These are phyloP conservation scores for Callionymus lyra DNA, from an alignment of 2,113 vertebrate genomes.

Conservation along the genomic window DNA sequence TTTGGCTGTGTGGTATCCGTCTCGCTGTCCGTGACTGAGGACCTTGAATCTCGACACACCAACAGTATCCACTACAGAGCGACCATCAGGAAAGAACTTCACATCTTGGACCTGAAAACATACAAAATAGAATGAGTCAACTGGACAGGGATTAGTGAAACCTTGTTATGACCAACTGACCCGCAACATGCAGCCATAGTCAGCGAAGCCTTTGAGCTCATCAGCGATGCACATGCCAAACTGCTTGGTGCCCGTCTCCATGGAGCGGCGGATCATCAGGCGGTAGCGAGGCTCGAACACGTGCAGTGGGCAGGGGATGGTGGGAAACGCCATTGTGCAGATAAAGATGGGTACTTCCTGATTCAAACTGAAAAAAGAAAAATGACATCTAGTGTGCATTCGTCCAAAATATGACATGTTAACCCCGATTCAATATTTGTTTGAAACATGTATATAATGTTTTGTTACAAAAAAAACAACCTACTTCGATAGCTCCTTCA, in stretches of 20 bases:
- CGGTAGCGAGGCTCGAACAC: conserved; percentile 86
- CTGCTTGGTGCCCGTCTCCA: conserved; percentile 87
- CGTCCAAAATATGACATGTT: too few species aligned
- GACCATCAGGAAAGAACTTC: conserved; percentile 86
- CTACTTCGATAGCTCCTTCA: conserved; percentile 86
- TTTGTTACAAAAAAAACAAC: conserved; percentile 20
- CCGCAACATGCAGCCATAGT: conserved; percentile 87
- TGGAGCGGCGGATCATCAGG: conserved; percentile 88
- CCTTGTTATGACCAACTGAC: conserved; percentile 14
- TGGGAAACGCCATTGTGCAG: conserved; percentile 90
- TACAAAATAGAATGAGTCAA: not conserved
- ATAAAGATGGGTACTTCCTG: conserved; percentile 93
- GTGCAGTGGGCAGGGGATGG: conserved; percentile 84
- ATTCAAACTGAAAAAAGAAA: conserved; percentile 70
- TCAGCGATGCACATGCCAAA: conserved; percentile 92
- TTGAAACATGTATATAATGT: not conserved
- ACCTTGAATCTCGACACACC: conserved; percentile 81
- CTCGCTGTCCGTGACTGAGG: conserved; percentile 79
- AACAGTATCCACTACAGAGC: conserved; percentile 82
- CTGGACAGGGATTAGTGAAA: not conserved
- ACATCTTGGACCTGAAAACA: conserved; percentile 72
- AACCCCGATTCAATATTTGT: too few species aligned
- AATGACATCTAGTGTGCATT: not conserved
- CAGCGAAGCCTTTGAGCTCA: conserved; percentile 82
- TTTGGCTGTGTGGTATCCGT: conserved; percentile 91